Base-by-base conservation (phyloP, 1,140 invertebrate species). In the Panagrolaimus sp. region DNA sequence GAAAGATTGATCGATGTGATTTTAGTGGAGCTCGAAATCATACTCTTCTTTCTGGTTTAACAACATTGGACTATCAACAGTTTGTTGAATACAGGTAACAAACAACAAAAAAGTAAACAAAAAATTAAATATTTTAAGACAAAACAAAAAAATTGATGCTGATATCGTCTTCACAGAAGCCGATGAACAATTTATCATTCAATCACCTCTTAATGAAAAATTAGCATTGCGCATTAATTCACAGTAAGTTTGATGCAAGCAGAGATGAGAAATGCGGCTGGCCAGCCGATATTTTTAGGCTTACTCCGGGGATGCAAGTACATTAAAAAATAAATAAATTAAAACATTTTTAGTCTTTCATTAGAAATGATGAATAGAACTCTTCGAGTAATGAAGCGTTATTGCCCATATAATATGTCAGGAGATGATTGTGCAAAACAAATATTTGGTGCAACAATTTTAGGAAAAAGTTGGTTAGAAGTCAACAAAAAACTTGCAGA, bases 141-240 rank as follows among this genome's bases (percentile, higher is more conserved):
- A 64, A 47, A 64, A 64, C 20, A 64, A 64, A 47, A 64, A 64
- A 31, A 64, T 64, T 20, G 63, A 64, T 47, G 63, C 63, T n/a
- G 63, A 64, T 20, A 64, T 64, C 14, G 63, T 64, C 14, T 64
- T 64, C 42, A 31, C 31, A 13, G 63, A 64, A 20, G 63, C 63
- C 3, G 45, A 43, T n/a, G 63, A 64, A 20, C 63, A 64, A n/a
- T 64, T 64, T 47, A 47, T 44, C 9, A 13, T 64, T 38, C 63
- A 47, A 31, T 64, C 63, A 31, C 63, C 63, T n/a, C 27, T 64
- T 25, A n/a, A 64, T 31, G 5, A 27, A 9, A 64, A 25, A 11
- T 31, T 43, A 8, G 20, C 42, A 5, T 44, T 64, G 14, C 63
- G 45, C 5, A 31, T 64, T 47, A 27, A 64, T n/a, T 43, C 63